Evolutionary conservation across 2,888 invertebrate species (phyloP), one percentile per base, ranked within the genome.

Genomic region (Tachystola acroxantha): DNA sequence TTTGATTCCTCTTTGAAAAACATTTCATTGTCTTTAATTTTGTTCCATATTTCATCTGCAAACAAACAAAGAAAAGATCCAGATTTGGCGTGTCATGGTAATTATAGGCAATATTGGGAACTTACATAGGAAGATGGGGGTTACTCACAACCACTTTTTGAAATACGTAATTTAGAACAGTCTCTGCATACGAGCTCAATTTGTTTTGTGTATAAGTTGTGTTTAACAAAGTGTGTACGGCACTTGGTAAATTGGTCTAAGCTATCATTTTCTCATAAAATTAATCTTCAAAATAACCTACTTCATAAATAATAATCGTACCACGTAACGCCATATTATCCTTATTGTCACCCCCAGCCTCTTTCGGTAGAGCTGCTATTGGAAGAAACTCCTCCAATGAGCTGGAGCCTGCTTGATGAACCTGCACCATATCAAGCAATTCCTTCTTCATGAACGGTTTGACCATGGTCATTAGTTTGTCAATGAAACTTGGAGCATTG

Each of bases 381-480:
- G 91, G 89, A 12, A 92, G 68, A 47, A 70, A 86, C 50, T 89
- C 84, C 9, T 69, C 58, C 36, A 91, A 62, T 12, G 80, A 78
- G 2, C 84, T 80, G 3, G 84, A 53, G 1, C 63, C 69, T 6
- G 62, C 72, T 29, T 73, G 74, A 52, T 91, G 91, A 26, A 90
- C 60, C 38, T 89, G 86, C 27, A 90, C 55, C 39, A 86, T 70
- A 36, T 74, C 71, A 2, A 78, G 53, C 10, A 93, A 64, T 46
- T 91, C 91, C 45, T 91, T 90, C 53, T 92, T 93, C 90, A 93
- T 90, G 49, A 93, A 92, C 0, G 93, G 93, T 55, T 81, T 90
- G 68, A 93, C 88, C 62, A 93, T 72, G 1, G 88, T 86, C 53
- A 93, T 52, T 32, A 93, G 79, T 56, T 89, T 89, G 48, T 93